Evolutionary conservation across 53 echinoderm and acorn worm genomes (phyloP).

Genomic region (Hippasteria phrygiana): DNA sequence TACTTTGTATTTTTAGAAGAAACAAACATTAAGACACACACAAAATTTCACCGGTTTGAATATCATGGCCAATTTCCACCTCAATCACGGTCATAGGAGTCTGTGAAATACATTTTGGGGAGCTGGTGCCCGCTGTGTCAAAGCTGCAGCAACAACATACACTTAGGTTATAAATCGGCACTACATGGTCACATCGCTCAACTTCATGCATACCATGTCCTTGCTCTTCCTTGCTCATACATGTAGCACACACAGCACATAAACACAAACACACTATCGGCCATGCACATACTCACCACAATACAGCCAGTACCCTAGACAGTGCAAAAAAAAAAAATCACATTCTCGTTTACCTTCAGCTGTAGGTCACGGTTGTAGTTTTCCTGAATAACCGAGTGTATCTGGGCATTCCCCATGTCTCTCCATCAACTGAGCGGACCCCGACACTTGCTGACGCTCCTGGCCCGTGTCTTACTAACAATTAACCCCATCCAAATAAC

Average conservation of each 20-base stretch:
- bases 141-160: background rate
- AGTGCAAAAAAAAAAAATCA: slow-evolving; percentile 20
- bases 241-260: slow-evolving; percentile 28
- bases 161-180: background rate
- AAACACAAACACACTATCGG: background rate
- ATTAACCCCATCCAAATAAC: slow-evolving; percentile 53
- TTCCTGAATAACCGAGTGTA: slow-evolving; percentile 99
- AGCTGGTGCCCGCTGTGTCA: background rate
- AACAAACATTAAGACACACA: background rate
- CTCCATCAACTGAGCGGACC: slow-evolving; percentile 32
- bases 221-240: background rate
- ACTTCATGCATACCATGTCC: background rate
- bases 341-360: slow-evolving; percentile 75
- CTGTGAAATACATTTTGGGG: no score
- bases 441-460: slow-evolving; percentile 42
- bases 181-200: background rate
- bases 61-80: background rate
- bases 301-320: background rate
- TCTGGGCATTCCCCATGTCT: slow-evolving; percentile 99
- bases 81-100: slow-evolving; percentile 9
- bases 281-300: background rate
- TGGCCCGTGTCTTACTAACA: slow-evolving; percentile 50
- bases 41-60: background rate
- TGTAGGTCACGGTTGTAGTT: slow-evolving; percentile 98
- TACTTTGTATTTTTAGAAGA: background rate